Conservation (phyloP, 2,797 vertebrate species). For the Gambusia yucatana region DNA sequence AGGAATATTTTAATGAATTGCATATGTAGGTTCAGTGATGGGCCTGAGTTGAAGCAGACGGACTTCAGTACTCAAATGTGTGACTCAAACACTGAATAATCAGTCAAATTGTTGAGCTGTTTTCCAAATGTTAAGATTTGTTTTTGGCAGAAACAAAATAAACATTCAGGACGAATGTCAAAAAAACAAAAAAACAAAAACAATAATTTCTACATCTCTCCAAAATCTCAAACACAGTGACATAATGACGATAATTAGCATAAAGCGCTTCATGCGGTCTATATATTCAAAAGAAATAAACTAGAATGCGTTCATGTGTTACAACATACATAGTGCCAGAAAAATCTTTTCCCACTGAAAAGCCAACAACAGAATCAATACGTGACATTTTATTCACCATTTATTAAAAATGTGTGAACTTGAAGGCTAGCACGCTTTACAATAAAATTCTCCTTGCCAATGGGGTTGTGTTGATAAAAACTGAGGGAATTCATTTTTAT, state of each 20-base stretch:
- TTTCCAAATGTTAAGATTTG: neutral
- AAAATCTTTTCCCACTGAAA: neutral
- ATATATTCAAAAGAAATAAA: too few relatives aligned
- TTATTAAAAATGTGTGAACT: neutral
- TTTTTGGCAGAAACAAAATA: neutral
- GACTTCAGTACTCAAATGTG: neutral
- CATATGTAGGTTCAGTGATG: neutral
- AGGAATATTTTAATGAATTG: neutral
- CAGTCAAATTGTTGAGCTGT: neutral
- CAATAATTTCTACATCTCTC: neutral
- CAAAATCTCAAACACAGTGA: neutral
- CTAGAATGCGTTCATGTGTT: neutral
- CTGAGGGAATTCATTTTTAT: slow-evolving; percentile 8
- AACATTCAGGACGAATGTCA: neutral
- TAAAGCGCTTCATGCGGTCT: neutral
- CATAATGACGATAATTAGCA: neutral
- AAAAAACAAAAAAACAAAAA: neutral
- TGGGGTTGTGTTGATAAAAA: neutral
- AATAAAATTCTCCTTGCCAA: slow-evolving; percentile 1
- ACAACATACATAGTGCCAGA: neutral
- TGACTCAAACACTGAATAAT: neutral
- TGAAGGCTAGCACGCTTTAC: neutral
- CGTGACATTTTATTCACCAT: neutral
- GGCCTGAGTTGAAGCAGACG: neutral
- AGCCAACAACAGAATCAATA: neutral